Evolutionary conservation across 2,888 invertebrate genomes (phyloP), one percentile per base, ranked within the genome.

Genomic region (Mystacides longicornis): DNA sequence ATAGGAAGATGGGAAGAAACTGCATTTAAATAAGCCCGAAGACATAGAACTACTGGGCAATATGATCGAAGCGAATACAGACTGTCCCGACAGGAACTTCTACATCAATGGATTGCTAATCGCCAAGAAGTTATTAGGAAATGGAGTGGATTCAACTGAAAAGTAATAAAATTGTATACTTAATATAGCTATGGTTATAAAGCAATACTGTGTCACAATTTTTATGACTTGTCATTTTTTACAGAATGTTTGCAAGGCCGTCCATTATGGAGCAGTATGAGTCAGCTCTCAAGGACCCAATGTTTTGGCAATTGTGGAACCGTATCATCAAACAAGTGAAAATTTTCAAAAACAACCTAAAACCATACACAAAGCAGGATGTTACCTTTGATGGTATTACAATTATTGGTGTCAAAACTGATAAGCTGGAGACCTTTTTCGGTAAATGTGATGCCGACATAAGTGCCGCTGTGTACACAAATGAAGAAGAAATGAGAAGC

Each of bases 271-370:
- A 86, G 65, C 79, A 84, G 63, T 80, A 78, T 64, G 79, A 81
- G 64, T 85, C 86, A 3, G 79, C 82, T 63, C 71, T 85, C 61
- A 83, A 87, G 60, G 88, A 89, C 66, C 88, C 88, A 21, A 77
- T 83, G 48, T 87, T 86, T 78, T 89, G 83, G 68, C 79, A 80
- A 62, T 71, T 87, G 57, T 83, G 82, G 67, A 82, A 85, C 68
- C 80, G 81, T 56, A 72, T 86, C 60, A 65, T 78, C 48, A 68
- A 78, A 56, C 72, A 77, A 46, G 77, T 82, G 66, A 69, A 74
- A 61, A 74, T 81, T 47, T 86, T 81, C 75, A 84, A 84, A 66
- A 66, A 70, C 59, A 76, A 76, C 61, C 70, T 84, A 47, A 74
- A 78, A n/a, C 70, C 75, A n/a, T 87, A 88, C 72, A 81, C 77